These are phyloP conservation scores for Crossoptilon crossoptilon DNA, from an alignment of 2,797 vertebrate genomes.

Conservation along the genomic window DNA sequence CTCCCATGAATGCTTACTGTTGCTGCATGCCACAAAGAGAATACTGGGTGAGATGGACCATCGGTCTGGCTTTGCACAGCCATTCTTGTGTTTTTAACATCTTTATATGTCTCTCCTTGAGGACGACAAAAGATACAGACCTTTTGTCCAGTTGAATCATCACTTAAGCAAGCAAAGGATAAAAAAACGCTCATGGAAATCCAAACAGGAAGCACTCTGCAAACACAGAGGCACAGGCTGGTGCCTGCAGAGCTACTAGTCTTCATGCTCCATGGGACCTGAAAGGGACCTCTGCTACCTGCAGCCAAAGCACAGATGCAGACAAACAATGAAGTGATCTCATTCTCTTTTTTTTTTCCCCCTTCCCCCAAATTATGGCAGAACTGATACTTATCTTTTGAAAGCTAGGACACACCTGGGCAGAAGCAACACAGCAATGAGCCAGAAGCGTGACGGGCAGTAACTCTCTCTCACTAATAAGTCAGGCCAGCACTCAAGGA, in stretches of 20 bases:
- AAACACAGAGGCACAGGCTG: slow-evolving; percentile 49
- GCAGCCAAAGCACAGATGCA: slow-evolving; percentile 7
- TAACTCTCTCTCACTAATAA: not conserved
- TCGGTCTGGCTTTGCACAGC: not conserved
- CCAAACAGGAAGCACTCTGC: slow-evolving; percentile 59
- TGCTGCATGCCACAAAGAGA: not conserved
- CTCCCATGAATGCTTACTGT: rapidly evolving
- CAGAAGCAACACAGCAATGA: not conserved
- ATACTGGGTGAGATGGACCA: rapidly evolving
- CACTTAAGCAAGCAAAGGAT: slow-evolving; percentile 52
- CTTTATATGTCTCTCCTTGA: not conserved
- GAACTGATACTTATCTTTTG: not conserved
- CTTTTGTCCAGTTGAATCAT: slow-evolving; percentile 37
- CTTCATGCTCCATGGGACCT: slow-evolving; percentile 45
- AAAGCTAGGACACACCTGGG: slow-evolving; percentile 14
- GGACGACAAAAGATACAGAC: not conserved
- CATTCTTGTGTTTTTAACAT: not conserved
- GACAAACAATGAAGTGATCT: not conserved
- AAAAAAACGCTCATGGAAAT: slow-evolving; percentile 48
- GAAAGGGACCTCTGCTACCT: slow-evolving; percentile 40
- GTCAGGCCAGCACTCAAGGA: slow-evolving; percentile 2
- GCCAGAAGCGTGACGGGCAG: not conserved
- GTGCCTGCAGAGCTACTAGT: slow-evolving; percentile 40
- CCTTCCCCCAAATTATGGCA: not conserved
- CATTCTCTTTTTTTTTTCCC: too few relatives aligned